Conservation (phyloP, 2,113 vertebrate genomes). For the Fulica atra region DNA sequence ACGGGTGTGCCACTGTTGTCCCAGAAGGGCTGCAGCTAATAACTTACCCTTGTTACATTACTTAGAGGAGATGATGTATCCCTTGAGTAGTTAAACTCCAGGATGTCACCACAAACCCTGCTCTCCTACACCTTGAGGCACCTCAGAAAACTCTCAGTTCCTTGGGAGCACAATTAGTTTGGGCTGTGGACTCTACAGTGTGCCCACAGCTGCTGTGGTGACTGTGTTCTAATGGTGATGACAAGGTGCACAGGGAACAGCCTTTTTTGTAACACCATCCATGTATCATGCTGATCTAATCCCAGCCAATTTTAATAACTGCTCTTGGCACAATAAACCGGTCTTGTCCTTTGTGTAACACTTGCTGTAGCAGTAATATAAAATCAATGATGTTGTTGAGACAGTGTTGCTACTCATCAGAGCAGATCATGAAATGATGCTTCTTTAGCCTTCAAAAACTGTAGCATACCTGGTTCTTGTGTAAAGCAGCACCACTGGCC, state of each 20-base stretch:
- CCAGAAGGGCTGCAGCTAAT: not conserved
- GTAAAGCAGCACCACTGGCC: not conserved
- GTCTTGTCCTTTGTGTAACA: not conserved
- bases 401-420: not conserved
- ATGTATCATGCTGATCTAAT: not conserved
- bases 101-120: not conserved
- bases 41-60: not conserved
- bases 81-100: not conserved
- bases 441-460: not conserved
- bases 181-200: not conserved
- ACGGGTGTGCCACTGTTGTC: not conserved
- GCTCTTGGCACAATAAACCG: not conserved
- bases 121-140: not conserved
- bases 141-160: not conserved
- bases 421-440: not conserved
- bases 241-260: not conserved
- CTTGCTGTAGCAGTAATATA: not conserved
- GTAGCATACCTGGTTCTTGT: not conserved
- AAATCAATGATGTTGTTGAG: not conserved
- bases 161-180: not conserved
- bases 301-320: not conserved
- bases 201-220: fast-evolving
- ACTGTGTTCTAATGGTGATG: not conserved
- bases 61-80: not conserved
- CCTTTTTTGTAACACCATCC: not conserved